Percentiles rank a stretch among this genome's conserved stretches.
These are phyloP conservation scores for Epinephelus fuscoguttatus DNA, from an alignment of 2,113 vertebrate species.

Conservation along the genomic window DNA sequence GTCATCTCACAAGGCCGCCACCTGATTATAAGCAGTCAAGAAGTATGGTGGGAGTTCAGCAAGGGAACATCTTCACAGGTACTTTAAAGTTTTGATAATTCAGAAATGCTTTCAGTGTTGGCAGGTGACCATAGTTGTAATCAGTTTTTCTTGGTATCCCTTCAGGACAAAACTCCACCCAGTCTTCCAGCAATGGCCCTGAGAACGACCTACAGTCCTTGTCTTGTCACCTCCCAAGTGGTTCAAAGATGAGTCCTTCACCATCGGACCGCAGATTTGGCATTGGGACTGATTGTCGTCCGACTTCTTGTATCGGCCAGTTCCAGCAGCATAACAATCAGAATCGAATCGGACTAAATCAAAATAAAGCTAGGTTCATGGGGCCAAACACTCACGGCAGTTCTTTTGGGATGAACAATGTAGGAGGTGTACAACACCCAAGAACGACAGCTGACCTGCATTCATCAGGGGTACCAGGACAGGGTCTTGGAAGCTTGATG, in stretches of 20 bases:
- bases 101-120: not conserved
- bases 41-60: conserved; percentile 87
- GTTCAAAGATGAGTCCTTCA: conserved; percentile 85
- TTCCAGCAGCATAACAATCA: conserved; percentile 88
- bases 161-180: conserved; percentile 85
- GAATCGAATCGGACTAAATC: conserved; percentile 84
- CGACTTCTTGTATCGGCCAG: conserved; percentile 81
- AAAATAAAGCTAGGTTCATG: conserved; percentile 86
- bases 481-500: conserved; percentile 85
- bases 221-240: conserved; percentile 86
- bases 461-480: conserved; percentile 69
- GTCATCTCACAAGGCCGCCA: conserved; percentile 93
- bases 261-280: conserved; percentile 87
- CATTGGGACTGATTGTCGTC: conserved; percentile 84
- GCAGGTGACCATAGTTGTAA: not conserved
- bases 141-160: not conserved
- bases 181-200: conserved; percentile 86
- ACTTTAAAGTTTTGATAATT: not conserved
- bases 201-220: conserved; percentile 86
- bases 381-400: conserved; percentile 81
- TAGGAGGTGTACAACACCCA: conserved; percentile 83
- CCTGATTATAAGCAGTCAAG: conserved; percentile 96
- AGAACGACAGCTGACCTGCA: conserved; percentile 80
- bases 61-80: conserved; percentile 89
- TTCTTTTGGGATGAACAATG: conserved; percentile 85